Conservation (phyloP, 2,888 invertebrate species). For the Plusia festucae region DNA sequence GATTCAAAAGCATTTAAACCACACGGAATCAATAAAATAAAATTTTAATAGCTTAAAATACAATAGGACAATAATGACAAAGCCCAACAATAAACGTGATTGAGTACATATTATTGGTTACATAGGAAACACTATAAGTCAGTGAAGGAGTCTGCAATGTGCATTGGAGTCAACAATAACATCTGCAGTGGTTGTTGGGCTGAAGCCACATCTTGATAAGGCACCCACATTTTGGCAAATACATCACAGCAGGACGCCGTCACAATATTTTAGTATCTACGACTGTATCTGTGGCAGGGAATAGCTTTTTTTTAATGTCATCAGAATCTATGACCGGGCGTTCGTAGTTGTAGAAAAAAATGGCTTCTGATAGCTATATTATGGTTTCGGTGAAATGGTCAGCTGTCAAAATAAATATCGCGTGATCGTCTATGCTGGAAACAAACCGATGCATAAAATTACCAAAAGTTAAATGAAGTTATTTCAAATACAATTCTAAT, state of each 20-base stretch:
- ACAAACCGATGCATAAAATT: background rate
- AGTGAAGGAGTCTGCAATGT: constrained; percentile 69
- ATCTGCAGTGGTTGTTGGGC: constrained; percentile 77
- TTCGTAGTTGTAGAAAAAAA: constrained; percentile 39
- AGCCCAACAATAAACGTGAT: constrained; percentile 71
- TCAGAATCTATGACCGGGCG: constrained; percentile 51
- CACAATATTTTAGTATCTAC: constrained; percentile 88
- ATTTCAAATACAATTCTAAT: no score
- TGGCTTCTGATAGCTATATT: constrained; percentile 46
- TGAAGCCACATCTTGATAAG: constrained; percentile 83
- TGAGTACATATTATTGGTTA: constrained; percentile 64
- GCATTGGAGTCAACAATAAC: constrained; percentile 74
- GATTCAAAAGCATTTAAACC: constrained; percentile 3
- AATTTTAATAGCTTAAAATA: constrained; percentile 55
- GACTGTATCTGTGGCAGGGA: constrained; percentile 77
- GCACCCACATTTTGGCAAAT: constrained; percentile 88
- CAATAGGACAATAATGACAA: constrained; percentile 61
- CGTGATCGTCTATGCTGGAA: background rate
- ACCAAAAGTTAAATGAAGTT: no score
- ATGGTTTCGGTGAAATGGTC: constrained; percentile 30
- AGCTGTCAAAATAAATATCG: constrained; percentile 26
- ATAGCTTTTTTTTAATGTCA: constrained; percentile 66
- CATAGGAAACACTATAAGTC: constrained; percentile 54
- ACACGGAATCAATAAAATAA: constrained; percentile 36
- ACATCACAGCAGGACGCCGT: constrained; percentile 85